Base-by-base conservation (phyloP, 2,113 vertebrate species). In the Pelusios castaneus region DNA sequence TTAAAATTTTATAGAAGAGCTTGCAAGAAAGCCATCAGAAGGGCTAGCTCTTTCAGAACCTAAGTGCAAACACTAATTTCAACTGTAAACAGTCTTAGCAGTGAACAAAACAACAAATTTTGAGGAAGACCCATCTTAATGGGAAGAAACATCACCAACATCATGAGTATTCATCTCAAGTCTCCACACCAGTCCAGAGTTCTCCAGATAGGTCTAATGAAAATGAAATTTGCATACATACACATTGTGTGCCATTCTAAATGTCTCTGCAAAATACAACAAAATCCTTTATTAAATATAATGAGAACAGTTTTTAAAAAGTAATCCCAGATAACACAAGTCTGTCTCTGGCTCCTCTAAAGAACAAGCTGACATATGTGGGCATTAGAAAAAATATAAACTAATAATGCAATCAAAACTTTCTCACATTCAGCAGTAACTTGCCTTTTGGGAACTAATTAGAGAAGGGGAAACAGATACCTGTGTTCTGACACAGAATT, bases 111-210 rank as follows among this genome's bases (percentile, higher is more conserved):
- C 67, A 43, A 5, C 31, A 45, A 38, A 10, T 2, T 25, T 88
- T 56, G 41, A 38, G 47, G 55, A 16, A 43, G 34, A 41, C 0
- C 8, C 54, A 56, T 11, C 73, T 0, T 47, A 27, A 47, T 4
- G 10, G 13, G 25, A 29, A 70, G 34, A 38, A 22, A 21, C 22
- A 19, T 70, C 34, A n/a, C 8, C n/a, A 70, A 10, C 19, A 38
- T 38, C 63, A 70, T 5, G 34, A 70, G 63, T 52, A 52, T 52
- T 51, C 13, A 6, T 49, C 49, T 49, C 49, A 49, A 12, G 49
- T 49, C 16, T 52, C 51, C 16, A 52, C 14, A 19, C 63, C n/a
- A 67, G 60, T 67, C 6, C 58, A 60, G 16, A 67, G 34, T n/a
- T n/a, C 60, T 67, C 34, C 34, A 34, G 31, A 63, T 8, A 38